These are phyloP conservation scores for Lathamus discolor DNA, from an alignment of 2,113 vertebrate species.

Conservation along the genomic window DNA sequence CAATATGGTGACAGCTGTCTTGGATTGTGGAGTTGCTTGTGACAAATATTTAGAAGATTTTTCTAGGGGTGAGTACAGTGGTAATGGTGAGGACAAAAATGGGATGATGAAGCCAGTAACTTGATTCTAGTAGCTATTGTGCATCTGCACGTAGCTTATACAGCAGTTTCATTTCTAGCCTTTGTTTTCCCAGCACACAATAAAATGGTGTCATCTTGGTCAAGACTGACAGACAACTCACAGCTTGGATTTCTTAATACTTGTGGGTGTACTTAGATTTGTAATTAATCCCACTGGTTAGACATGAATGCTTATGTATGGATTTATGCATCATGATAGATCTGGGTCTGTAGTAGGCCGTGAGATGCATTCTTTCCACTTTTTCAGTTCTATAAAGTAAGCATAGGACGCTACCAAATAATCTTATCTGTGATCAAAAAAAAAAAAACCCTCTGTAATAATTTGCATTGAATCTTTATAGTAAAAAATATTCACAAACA, in stretches of 20 bases:
- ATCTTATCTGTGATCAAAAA: neutral
- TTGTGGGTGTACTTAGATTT: neutral
- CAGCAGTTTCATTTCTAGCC: neutral
- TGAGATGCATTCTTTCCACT: neutral
- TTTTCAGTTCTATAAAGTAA: neutral
- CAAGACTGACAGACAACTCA: neutral
- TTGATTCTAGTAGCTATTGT: neutral
- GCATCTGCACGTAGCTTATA: neutral
- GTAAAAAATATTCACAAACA: neutral
- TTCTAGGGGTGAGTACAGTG: neutral
- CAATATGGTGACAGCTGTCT: neutral
- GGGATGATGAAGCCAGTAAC: neutral
- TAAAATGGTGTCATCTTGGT: neutral
- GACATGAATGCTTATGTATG: neutral
- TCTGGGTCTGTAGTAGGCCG: neutral
- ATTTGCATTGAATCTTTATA: neutral
- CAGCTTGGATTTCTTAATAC: neutral
- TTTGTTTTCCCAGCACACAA: neutral
- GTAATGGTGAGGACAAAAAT: neutral
- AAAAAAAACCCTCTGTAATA: neutral
- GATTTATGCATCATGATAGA: neutral
- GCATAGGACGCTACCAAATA: neutral
- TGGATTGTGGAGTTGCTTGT: neutral
- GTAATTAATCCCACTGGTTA: neutral
- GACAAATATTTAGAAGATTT: neutral